Conservation (phyloP, 2,888 invertebrate genomes). For the Therioaphis trifolii region DNA sequence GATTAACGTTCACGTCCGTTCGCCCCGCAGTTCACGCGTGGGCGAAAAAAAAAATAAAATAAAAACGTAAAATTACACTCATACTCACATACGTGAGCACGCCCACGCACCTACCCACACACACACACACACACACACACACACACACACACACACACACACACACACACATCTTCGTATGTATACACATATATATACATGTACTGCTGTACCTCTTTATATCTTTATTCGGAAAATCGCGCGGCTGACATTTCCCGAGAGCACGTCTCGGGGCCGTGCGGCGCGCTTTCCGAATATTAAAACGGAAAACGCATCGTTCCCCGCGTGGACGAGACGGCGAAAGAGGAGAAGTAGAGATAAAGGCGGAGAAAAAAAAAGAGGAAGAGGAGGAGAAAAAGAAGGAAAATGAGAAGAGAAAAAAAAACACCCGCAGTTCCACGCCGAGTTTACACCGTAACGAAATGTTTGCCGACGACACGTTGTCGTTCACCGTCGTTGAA, state of each 20-base stretch:
- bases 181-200: too few relatives aligned
- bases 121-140: too few relatives aligned
- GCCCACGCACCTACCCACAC: not conserved
- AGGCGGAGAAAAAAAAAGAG: too few relatives aligned
- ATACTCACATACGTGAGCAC: not conserved
- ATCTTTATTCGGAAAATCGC: constrained; percentile 25
- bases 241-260: not conserved
- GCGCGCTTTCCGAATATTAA: constrained; percentile 43
- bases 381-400: too few relatives aligned
- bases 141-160: too few relatives aligned
- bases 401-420: too few relatives aligned
- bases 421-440: not conserved
- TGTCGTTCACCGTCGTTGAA: not conserved
- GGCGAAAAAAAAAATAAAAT: not conserved
- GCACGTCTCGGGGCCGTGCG: constrained; percentile 29
- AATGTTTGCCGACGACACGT: constrained; percentile 44
- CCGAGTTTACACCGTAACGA: constrained; percentile 10
- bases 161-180: too few relatives aligned
- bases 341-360: too few relatives aligned
- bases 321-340: not conserved
- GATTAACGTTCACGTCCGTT: constrained; percentile 31
- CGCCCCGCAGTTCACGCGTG: not conserved
- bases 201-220: too few relatives aligned
- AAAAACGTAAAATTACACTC: constrained; percentile 22
- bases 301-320: constrained; percentile 42